Conservation (phyloP, 1,140 invertebrate species). For the Leptinotarsa undecemlineata region DNA sequence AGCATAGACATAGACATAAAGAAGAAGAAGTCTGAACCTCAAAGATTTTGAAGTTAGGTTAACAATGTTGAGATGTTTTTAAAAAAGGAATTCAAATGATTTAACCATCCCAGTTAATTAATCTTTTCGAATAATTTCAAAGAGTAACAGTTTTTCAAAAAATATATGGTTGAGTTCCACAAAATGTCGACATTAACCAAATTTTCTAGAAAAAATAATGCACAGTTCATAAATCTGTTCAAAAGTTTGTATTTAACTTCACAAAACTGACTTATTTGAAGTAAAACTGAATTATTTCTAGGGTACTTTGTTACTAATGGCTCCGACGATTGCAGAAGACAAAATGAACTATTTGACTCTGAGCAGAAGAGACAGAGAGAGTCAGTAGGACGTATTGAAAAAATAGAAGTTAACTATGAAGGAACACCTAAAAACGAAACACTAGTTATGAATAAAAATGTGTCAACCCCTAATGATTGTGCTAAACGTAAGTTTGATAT, state of each 20-base stretch:
- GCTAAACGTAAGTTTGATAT: constrained; percentile 73
- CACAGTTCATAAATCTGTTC: not conserved
- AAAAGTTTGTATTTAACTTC: not conserved
- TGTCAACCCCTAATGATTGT: constrained; percentile 92
- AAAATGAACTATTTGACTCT: constrained; percentile 75
- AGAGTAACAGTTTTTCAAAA: too few relatives aligned
- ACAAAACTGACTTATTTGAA: not conserved
- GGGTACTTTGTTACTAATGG: constrained; percentile 3
- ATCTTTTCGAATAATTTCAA: too few relatives aligned
- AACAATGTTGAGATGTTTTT: too few relatives aligned
- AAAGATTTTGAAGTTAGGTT: too few relatives aligned
- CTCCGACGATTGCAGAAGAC: constrained; percentile 54
- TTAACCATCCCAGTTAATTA: too few relatives aligned
- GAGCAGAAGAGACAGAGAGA: constrained; percentile 76
- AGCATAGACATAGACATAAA: too few relatives aligned
- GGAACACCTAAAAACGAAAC: constrained; percentile 73
- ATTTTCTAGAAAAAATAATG: not conserved
- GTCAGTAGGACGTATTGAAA: constrained; percentile 82
- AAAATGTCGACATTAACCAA: constrained; percentile 1
- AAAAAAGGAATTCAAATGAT: too few relatives aligned
- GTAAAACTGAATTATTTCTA: not conserved
- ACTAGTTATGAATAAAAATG: constrained; percentile 87
- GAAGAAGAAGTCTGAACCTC: too few relatives aligned
- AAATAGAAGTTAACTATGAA: constrained; percentile 83
- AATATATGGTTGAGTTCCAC: not conserved